Percentiles rank a stretch among this genome's conserved stretches.
These are phyloP conservation scores for Hypolimnas misippus DNA, from an alignment of 2,888 invertebrate genomes.

Conservation along the genomic window DNA sequence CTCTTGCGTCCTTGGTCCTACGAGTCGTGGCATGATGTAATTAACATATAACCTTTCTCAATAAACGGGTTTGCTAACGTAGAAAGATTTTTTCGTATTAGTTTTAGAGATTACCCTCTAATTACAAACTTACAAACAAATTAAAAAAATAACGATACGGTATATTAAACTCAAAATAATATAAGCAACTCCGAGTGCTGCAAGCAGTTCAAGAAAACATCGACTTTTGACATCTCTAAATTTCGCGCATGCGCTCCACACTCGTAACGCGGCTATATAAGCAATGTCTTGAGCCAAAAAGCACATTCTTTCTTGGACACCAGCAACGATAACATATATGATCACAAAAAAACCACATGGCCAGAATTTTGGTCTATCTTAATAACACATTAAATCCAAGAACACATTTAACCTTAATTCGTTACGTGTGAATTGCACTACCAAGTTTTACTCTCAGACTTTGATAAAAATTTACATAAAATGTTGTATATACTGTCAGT, in stretches of 20 bases:
- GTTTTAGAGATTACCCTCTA: too few relatives aligned
- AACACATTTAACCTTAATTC: too few relatives aligned
- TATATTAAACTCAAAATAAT: neutral
- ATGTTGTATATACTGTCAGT: too few relatives aligned
- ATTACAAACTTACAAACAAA: too few relatives aligned
- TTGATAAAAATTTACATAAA: too few relatives aligned
- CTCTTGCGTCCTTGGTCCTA: too few relatives aligned
- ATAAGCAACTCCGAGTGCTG: neutral
- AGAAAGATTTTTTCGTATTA: too few relatives aligned
- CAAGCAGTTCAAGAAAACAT: slow-evolving; percentile 28
- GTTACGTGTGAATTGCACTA: too few relatives aligned
- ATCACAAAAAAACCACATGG: neutral
- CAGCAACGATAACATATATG: neutral
- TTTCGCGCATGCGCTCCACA: slow-evolving; percentile 55
- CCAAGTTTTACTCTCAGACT: too few relatives aligned
- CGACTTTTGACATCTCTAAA: slow-evolving; percentile 47
- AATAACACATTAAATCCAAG: neutral
- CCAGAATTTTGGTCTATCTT: neutral
- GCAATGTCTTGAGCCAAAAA: neutral
- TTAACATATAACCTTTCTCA: too few relatives aligned
- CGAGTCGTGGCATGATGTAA: too few relatives aligned
- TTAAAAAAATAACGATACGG: neutral
- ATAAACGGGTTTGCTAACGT: too few relatives aligned
- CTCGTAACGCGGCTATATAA: slow-evolving; percentile 24
- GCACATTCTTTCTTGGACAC: neutral